Percentiles rank a stretch among this genome's conserved stretches.
Evolutionary conservation across 2,797 vertebrate genomes (phyloP).

Genomic region (Acipenser transmontanus): DNA sequence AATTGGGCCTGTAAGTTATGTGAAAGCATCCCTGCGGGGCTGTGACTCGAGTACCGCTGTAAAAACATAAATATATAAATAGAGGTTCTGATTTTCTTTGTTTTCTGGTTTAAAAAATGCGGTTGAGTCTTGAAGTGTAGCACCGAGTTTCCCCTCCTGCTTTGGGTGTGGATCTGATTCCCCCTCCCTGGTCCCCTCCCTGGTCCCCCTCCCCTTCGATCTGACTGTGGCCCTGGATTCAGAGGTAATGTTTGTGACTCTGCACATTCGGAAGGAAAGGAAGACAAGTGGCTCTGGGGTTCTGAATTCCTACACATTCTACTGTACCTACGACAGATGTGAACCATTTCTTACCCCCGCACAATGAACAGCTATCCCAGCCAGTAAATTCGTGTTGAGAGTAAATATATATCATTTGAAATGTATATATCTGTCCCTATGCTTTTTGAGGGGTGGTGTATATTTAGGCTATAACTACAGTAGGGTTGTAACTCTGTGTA

Average conservation of each 20-base stretch:
- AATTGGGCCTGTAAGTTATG: too few relatives aligned
- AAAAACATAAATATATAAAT: not conserved
- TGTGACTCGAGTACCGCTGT: not conserved
- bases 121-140: too few relatives aligned
- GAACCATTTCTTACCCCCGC: too few relatives aligned
- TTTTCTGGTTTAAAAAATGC: too few relatives aligned
- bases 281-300: not conserved
- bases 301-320: not conserved
- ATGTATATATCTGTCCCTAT: too few relatives aligned
- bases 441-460: too few relatives aligned
- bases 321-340: not conserved
- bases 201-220: too few relatives aligned
- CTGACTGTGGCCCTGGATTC: conserved; percentile 69
- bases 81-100: not conserved
- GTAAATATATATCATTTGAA: too few relatives aligned
- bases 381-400: too few relatives aligned
- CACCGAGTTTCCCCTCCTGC: not conserved
- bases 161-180: not conserved
- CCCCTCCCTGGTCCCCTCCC: not conserved
- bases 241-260: conserved; percentile 51
- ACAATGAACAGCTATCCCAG: too few relatives aligned
- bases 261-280: conserved; percentile 1
- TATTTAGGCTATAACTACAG: too few relatives aligned
- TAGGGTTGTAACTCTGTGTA: too few relatives aligned
- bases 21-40: not conserved